Evolutionary conservation across 2,888 invertebrate genomes (phyloP).

Genomic region (Nematopogon swammerdamellus): DNA sequence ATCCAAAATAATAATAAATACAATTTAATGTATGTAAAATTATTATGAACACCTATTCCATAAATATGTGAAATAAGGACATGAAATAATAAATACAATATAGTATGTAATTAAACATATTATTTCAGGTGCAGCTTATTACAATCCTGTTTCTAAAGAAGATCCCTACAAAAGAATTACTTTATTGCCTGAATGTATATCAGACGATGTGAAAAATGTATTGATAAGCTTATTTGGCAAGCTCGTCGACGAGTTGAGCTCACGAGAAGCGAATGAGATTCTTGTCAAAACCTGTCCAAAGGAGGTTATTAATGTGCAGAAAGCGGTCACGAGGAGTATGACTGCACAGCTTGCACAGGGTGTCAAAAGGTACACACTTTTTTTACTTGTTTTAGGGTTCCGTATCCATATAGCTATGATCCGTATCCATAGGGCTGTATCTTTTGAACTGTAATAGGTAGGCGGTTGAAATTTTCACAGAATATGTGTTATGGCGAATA

Average conservation of each 20-base stretch:
- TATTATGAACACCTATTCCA: slow-evolving; percentile 4
- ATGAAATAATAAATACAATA: too few relatives aligned
- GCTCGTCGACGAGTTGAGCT: slow-evolving; percentile 67
- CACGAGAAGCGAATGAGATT: slow-evolving; percentile 78
- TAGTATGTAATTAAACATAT: too few relatives aligned
- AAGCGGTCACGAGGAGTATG: slow-evolving; percentile 37
- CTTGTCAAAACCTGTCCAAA: slow-evolving; percentile 71
- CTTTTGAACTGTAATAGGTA: too few relatives aligned
- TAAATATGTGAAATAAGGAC: too few relatives aligned
- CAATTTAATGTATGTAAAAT: too few relatives aligned
- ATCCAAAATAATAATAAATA: too few relatives aligned
- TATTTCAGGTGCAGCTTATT: slow-evolving; percentile 43
- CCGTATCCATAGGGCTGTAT: too few relatives aligned
- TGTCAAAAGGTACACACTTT: slow-evolving; percentile 38
- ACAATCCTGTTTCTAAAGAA: slow-evolving; percentile 59
- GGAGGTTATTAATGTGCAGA: slow-evolving; percentile 41
- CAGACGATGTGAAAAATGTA: slow-evolving; percentile 62
- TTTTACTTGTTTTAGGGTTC: too few relatives aligned
- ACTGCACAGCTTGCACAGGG: slow-evolving; percentile 29
- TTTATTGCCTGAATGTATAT: slow-evolving; percentile 65
- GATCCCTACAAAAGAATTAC: slow-evolving; percentile 74
- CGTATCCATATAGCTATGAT: too few relatives aligned
- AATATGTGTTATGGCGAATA: too few relatives aligned
- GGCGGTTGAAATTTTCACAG: too few relatives aligned
- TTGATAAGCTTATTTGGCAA: slow-evolving; percentile 64